Evolutionary conservation across 2,113 vertebrate species (phyloP).

Genomic region (Myotis brandtii): DNA sequence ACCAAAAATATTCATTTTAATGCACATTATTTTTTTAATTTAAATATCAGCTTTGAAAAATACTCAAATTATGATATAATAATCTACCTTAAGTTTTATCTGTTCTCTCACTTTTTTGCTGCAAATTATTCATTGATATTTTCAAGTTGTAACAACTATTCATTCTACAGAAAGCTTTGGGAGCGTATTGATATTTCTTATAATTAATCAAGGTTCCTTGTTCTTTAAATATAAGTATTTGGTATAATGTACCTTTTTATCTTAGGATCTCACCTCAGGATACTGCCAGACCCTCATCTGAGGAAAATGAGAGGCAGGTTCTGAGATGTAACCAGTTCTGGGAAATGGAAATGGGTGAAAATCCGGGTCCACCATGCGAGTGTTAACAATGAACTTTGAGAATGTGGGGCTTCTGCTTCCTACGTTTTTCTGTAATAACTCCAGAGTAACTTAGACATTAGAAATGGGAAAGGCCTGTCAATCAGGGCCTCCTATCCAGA

Average conservation of each 20-base stretch:
- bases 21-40: not conserved
- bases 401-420: not conserved
- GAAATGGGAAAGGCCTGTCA: not conserved
- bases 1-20: not conserved
- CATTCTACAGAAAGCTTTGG: not conserved
- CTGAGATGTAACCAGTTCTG: not conserved
- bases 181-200: not conserved
- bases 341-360: not conserved
- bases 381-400: not conserved
- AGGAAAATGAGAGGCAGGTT: not conserved
- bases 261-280: not conserved
- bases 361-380: not conserved
- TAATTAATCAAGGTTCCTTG: not conserved
- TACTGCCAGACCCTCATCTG: not conserved
- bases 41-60: not conserved
- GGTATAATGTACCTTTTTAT: not conserved
- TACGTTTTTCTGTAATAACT: not conserved
- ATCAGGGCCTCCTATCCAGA: not conserved
- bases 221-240: slow-evolving; percentile 32
- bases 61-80: not conserved
- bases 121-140: not conserved
- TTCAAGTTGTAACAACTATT: slow-evolving; percentile 4
- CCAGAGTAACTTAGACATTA: not conserved
- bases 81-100: not conserved
- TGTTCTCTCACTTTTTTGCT: not conserved